phyloP scores from a whole-genome alignment of 2,888 invertebrate species.

The Xestobium rufovillosum region DNA sequence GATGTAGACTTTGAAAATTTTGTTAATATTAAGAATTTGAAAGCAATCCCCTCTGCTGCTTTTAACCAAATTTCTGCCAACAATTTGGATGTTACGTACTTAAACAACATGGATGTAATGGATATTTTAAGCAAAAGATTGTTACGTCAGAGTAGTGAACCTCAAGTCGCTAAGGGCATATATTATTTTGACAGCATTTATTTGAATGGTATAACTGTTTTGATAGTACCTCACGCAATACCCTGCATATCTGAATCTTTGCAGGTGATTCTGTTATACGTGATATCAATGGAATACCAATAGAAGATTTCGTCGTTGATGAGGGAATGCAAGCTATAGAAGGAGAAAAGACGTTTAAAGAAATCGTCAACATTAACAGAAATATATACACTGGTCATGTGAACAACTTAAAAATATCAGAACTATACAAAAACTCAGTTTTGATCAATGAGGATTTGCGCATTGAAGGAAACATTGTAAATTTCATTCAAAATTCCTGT shows the following conservation, averaged over 20 bases:
- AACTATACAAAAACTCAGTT: slow-evolving; percentile 25
- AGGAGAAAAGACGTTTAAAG: slow-evolving; percentile 31
- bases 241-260: too few species aligned
- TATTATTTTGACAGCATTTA: slow-evolving; percentile 31
- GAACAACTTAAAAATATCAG: slow-evolving; percentile 28
- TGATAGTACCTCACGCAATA: slow-evolving; percentile 5
- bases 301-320: slow-evolving; percentile 36
- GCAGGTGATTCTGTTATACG: slow-evolving; percentile 29
- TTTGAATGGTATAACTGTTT: slow-evolving; percentile 25
- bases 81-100: slow-evolving; percentile 29
- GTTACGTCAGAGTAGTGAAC: slow-evolving; percentile 28
- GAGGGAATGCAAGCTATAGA: slow-evolving; percentile 29
- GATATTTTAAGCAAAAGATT: slow-evolving; percentile 31
- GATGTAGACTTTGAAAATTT: slow-evolving; percentile 31
- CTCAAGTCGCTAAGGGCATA: slow-evolving; percentile 27
- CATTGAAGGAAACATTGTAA: slow-evolving; percentile 28
- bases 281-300: slow-evolving; percentile 31
- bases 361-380: slow-evolving; percentile 28
- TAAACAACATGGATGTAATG: slow-evolving; percentile 32
- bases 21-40: slow-evolving; percentile 27
- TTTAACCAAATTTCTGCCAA: slow-evolving; percentile 31
- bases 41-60: slow-evolving; percentile 28
- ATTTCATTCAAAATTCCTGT: slow-evolving; percentile 12
- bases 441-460: slow-evolving; percentile 20
- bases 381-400: slow-evolving; percentile 26